Evolutionary conservation across 1,140 invertebrate species (phyloP), one percentile per base, ranked within the genome.

Genomic region (Acromyrmex heyeri): DNA sequence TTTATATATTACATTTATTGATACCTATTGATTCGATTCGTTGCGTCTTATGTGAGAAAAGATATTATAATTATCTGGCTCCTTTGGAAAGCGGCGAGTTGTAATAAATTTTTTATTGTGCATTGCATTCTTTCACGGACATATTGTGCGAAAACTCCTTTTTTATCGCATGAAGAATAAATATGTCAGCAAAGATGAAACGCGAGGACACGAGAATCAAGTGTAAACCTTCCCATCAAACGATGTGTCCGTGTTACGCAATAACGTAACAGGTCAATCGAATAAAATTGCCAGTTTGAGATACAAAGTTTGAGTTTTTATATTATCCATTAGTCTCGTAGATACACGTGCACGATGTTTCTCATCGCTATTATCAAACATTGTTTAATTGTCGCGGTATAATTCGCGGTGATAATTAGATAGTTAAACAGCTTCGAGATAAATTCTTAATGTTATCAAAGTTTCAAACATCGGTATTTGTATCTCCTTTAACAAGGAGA

Each of bases 211-310:
- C 69, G 30, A 77, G 27, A 88, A 75, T 34, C 78, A 82, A 38
- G 61, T 86, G 89, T 91, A 88, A 83, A 57, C 65, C 57, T 82
- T 70, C n/a, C 44, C 53, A 82, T 77, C 53, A 67, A 55, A 48
- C 55, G 77, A 75, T 72, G 72, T 83, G 79, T 34, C 78, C 78
- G 70, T 88, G 65, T 86, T 62, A 87, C 79, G 83, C 24, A 69
- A 86, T 86, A 67, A 62, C 55, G 70, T 62, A 86, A 24, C 24
- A 88, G 86, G 88, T 77, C 59, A 85, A 77, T 21, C 50, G 79
- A 90, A 91, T 90, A 91, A 91, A 91, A 69, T 91, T 90, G 89
- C 83, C 86, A 91, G 64, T 91, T 91, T 88, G 72, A 91, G 78
- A 86, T 91, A 91, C 50, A 82, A 83, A 86, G 64, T 44, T 65